phyloP scores from a whole-genome alignment of 2,888 invertebrate species.

The Papilio elwesi region DNA sequence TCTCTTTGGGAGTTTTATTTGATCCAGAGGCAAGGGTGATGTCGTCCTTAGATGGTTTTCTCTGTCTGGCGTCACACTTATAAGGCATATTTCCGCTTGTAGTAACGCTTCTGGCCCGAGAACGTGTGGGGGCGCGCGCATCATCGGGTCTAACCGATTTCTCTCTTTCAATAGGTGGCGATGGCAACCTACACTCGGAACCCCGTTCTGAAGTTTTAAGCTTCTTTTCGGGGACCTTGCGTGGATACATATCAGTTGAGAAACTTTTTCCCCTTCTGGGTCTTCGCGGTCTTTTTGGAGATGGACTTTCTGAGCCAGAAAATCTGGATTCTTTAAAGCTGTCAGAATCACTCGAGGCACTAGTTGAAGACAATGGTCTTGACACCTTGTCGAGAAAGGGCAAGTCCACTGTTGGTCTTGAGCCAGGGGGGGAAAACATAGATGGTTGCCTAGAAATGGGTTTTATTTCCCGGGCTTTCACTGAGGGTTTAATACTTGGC shows the following conservation, averaged over 20 bases:
- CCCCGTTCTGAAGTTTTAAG: constrained; percentile 93
- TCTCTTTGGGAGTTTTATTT: constrained; percentile 84
- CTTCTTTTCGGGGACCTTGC: constrained; percentile 91
- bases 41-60: constrained; percentile 79
- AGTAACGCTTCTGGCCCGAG: constrained; percentile 88
- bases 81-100: constrained; percentile 87
- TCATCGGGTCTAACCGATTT: constrained; percentile 84
- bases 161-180: constrained; percentile 90
- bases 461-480: constrained; percentile 76
- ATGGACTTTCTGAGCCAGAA: constrained; percentile 72
- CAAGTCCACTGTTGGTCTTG: constrained; percentile 86
- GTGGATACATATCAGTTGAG: constrained; percentile 71
- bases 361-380: constrained; percentile 86
- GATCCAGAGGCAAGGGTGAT: constrained; percentile 61
- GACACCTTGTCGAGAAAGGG: constrained; percentile 92
- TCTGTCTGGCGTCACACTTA: constrained; percentile 82
- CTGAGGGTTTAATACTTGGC: constrained; percentile 68
- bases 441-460: constrained; percentile 66
- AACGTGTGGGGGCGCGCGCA: constrained; percentile 82
- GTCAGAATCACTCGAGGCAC: constrained; percentile 86
- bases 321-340: constrained; percentile 72
- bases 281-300: constrained; percentile 74
- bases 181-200: constrained; percentile 88
- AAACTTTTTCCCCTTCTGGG: constrained; percentile 71
- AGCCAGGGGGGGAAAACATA: constrained; percentile 76